Conservation (phyloP, 2,113 vertebrate species). For the Zeus faber region DNA sequence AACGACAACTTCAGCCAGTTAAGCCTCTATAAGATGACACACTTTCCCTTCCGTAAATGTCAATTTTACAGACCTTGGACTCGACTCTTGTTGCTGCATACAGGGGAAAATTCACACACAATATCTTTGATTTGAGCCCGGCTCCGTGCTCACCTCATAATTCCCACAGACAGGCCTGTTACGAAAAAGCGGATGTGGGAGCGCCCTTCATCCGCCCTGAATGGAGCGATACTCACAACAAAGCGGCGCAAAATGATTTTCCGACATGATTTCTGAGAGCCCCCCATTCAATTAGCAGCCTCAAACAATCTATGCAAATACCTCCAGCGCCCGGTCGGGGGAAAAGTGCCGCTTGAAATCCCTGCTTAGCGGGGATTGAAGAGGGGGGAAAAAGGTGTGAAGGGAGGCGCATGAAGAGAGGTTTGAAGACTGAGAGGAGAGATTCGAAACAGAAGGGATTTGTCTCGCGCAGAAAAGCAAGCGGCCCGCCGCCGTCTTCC, state of each 20-base stretch:
- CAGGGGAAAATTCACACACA: constrained; percentile 50
- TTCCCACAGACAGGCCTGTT: constrained; percentile 40
- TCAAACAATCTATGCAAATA: constrained; percentile 57
- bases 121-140: constrained; percentile 49
- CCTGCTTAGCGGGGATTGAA: constrained; percentile 36
- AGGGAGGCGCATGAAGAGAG: no score
- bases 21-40: constrained; percentile 26
- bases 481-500: constrained; percentile 5
- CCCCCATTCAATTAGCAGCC: constrained; percentile 54
- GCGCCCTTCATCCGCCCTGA: constrained; percentile 54
- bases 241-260: constrained; percentile 56
- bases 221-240: constrained; percentile 56
- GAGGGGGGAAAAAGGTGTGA: no score
- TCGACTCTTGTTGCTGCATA: constrained; percentile 38
- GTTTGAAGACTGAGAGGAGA: no score
- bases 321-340: constrained; percentile 45
- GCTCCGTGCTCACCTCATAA: constrained; percentile 49
- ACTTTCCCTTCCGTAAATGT: constrained; percentile 25
- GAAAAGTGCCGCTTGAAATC: constrained; percentile 29
- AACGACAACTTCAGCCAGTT: constrained; percentile 36
- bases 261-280: constrained; percentile 50
- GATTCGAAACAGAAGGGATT: no score
- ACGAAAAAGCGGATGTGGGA: constrained; percentile 60
- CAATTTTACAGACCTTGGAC: constrained; percentile 41
- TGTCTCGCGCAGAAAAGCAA: no score